phyloP scores from a whole-genome alignment of 2,888 invertebrate genomes.

The Caenorhabditis zanzibari region DNA sequence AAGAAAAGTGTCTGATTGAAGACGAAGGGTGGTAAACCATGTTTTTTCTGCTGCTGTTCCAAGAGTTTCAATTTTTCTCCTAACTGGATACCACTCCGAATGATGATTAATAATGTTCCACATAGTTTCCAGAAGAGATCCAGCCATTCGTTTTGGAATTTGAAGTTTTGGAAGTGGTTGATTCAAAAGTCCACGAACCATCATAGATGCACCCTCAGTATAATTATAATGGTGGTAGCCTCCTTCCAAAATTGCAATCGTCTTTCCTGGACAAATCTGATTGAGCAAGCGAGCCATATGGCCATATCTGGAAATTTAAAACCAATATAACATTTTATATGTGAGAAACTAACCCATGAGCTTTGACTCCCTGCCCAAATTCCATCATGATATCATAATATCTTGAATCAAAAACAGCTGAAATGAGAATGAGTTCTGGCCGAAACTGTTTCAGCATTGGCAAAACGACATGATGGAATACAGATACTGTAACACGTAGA shows the following conservation, averaged over 20 bases:
- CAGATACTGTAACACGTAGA: too few species aligned
- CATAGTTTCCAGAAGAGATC: constrained; percentile 66
- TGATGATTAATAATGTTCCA: constrained; percentile 76
- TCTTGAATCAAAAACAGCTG: constrained; percentile 98
- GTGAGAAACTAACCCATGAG: constrained; percentile 85
- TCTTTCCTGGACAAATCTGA: constrained; percentile 91
- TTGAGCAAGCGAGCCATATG: constrained; percentile 95
- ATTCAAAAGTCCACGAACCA: constrained; percentile 68
- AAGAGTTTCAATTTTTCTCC: constrained; percentile 50
- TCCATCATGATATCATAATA: constrained; percentile 78
- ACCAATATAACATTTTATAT: too few species aligned
- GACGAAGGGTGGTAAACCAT: constrained; percentile 26
- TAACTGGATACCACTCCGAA: constrained; percentile 68
- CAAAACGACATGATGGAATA: constrained; percentile 92
- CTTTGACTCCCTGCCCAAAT: constrained; percentile 96
- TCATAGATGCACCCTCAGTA: constrained; percentile 73
- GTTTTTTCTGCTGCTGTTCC: constrained; percentile 64
- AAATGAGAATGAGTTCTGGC: constrained; percentile 89
- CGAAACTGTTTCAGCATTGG: constrained; percentile 86
- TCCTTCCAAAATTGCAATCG: constrained; percentile 85
- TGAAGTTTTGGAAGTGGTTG: constrained; percentile 56
- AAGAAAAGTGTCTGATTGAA: constrained; percentile 50
- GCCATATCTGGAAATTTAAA: constrained; percentile 85
- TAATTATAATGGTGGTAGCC: constrained; percentile 87
- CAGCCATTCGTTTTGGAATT: constrained; percentile 52